phyloP scores from a whole-genome alignment of 2,888 invertebrate species.

The Tuta absoluta region DNA sequence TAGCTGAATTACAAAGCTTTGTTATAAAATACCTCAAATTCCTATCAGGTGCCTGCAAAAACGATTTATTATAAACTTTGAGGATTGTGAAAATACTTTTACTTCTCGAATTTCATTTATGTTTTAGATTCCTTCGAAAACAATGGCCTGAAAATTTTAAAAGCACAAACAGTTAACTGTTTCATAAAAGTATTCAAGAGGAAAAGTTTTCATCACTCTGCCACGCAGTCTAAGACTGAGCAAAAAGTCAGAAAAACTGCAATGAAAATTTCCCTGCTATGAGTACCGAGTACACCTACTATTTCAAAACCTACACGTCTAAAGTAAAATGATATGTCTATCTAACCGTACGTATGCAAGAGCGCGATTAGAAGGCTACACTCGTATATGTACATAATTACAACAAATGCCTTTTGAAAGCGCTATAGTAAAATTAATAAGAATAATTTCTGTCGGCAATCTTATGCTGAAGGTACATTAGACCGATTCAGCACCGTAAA shows the following conservation, averaged over 20 bases:
- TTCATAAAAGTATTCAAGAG: neutral
- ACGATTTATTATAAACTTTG: slow-evolving; percentile 58
- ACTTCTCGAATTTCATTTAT: slow-evolving; percentile 41
- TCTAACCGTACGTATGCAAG: too few relatives aligned
- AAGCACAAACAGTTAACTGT: neutral
- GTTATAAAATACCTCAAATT: slow-evolving; percentile 62
- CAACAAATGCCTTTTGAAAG: too few relatives aligned
- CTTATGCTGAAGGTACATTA: slow-evolving; percentile 40
- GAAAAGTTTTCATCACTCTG: neutral
- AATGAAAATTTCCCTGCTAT: neutral
- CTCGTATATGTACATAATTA: too few relatives aligned
- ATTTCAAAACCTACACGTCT: too few relatives aligned
- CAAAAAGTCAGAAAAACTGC: too few relatives aligned
- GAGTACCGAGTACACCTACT: neutral
- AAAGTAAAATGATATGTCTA: too few relatives aligned
- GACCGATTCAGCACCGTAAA: slow-evolving; percentile 69
- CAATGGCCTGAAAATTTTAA: neutral
- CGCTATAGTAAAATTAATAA: slow-evolving; percentile 20
- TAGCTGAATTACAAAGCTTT: slow-evolving; percentile 55
- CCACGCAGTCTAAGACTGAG: too few relatives aligned
- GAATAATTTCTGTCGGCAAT: slow-evolving; percentile 45
- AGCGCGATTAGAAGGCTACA: too few relatives aligned
- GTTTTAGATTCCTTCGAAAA: slow-evolving; percentile 33
- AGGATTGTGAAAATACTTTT: slow-evolving; percentile 46
- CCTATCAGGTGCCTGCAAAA: slow-evolving; percentile 45